Evolutionary conservation across 2,113 vertebrate species (phyloP).

Genomic region (Pelodiscus sinensis): DNA sequence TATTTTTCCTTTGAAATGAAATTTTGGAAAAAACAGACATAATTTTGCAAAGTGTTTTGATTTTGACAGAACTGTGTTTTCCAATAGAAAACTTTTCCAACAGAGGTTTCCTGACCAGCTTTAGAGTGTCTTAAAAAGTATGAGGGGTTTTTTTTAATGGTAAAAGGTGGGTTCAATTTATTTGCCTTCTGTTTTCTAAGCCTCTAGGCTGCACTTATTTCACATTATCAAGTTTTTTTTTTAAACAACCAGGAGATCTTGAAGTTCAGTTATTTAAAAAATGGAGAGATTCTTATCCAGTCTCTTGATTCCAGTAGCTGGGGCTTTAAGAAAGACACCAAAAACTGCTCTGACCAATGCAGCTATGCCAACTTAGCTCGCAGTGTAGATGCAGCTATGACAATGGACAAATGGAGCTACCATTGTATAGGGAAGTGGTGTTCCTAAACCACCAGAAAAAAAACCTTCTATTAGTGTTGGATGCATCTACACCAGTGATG

Average conservation of each 20-base stretch:
- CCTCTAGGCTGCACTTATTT: neutral
- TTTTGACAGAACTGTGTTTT: neutral
- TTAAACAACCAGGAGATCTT: neutral
- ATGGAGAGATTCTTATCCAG: neutral
- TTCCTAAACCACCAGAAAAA: neutral
- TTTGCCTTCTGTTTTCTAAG: neutral
- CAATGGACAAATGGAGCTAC: neutral
- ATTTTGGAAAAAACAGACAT: rapidly evolving
- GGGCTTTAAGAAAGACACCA: neutral
- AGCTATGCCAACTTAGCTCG: neutral
- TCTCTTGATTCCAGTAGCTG: neutral
- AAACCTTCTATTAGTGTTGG: neutral
- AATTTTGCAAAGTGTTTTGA: rapidly evolving
- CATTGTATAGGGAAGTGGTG: neutral
- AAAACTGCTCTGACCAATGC: neutral
- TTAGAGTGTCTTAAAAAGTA: neutral
- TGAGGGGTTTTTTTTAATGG: neutral
- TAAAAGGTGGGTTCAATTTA: neutral
- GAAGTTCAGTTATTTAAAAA: neutral
- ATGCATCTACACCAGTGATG: neutral
- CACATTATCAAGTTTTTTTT: neutral
- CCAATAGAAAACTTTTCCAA: neutral
- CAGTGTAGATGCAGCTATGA: neutral
- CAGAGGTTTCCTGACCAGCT: neutral
- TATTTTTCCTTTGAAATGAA: neutral